Evolutionary conservation across 2,113 vertebrate genomes (phyloP).

Genomic region (Bubalus kerabau): DNA sequence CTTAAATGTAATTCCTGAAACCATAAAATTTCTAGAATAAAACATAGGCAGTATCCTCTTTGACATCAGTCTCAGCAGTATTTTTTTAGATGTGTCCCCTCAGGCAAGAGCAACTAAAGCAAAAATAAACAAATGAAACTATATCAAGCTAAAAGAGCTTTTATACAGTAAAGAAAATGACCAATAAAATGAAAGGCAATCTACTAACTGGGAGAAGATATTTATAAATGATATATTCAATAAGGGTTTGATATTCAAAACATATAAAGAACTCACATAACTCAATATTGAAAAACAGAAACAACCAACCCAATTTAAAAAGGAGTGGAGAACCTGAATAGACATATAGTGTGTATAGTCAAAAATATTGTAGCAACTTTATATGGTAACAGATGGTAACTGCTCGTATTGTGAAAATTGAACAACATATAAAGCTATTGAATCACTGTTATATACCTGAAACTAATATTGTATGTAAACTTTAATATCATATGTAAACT

Average conservation of each 20-base stretch:
- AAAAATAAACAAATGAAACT: background rate
- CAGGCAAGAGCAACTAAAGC: background rate
- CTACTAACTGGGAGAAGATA: background rate
- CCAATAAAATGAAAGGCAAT: background rate
- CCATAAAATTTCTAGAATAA: background rate
- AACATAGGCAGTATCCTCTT: background rate
- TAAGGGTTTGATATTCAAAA: background rate
- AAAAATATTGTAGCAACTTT: background rate
- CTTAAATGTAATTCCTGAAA: background rate
- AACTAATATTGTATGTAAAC: background rate
- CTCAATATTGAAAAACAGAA: background rate
- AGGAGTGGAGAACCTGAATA: background rate
- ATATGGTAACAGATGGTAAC: background rate
- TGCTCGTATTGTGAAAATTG: background rate
- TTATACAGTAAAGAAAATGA: background rate
- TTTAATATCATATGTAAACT: background rate
- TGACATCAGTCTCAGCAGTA: background rate
- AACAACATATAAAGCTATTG: background rate
- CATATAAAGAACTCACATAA: background rate
- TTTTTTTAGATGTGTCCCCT: background rate
- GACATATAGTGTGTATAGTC: background rate
- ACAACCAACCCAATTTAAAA: background rate
- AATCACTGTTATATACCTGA: background rate
- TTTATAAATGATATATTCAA: background rate
- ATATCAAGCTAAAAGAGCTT: background rate